These are phyloP conservation scores for Hipposideros larvatus DNA, from an alignment of 2,797 vertebrate species.

Conservation along the genomic window DNA sequence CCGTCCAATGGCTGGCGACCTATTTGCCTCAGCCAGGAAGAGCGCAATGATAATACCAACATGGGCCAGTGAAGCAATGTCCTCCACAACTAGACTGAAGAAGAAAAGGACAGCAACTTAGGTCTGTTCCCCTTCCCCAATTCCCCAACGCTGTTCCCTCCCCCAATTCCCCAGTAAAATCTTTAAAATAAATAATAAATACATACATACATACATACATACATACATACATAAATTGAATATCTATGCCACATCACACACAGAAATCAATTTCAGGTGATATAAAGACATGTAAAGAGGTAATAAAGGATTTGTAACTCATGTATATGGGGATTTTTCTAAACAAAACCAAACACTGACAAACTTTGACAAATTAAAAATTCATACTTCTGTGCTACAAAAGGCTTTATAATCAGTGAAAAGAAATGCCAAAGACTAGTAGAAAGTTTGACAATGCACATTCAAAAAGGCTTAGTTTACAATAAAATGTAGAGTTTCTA, in stretches of 20 bases:
- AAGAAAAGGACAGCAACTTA: too few species aligned
- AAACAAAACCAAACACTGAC: conserved; percentile 28
- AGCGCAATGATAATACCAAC: too few species aligned
- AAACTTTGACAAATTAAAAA: not conserved
- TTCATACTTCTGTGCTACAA: not conserved
- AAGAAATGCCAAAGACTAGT: not conserved
- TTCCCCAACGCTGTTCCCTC: too few species aligned
- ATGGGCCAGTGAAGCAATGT: too few species aligned
- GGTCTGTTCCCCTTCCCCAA: too few species aligned
- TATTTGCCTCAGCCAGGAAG: too few species aligned
- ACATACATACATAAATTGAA: not conserved
- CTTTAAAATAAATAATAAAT: too few species aligned
- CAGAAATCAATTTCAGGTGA: not conserved
- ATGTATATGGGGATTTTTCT: not conserved
- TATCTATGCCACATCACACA: not conserved
- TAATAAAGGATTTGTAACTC: conserved; percentile 8
- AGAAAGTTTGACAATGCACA: not conserved
- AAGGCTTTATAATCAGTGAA: not conserved
- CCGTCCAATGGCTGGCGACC: too few species aligned
- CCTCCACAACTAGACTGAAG: too few species aligned
- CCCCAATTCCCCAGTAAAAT: too few species aligned
- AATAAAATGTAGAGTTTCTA: not conserved
- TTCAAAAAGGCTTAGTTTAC: not conserved
- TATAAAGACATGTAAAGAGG: not conserved
- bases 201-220: not conserved